phyloP scores from a whole-genome alignment of 2,113 vertebrate genomes.

The Anarhynchus alexandrinus region DNA sequence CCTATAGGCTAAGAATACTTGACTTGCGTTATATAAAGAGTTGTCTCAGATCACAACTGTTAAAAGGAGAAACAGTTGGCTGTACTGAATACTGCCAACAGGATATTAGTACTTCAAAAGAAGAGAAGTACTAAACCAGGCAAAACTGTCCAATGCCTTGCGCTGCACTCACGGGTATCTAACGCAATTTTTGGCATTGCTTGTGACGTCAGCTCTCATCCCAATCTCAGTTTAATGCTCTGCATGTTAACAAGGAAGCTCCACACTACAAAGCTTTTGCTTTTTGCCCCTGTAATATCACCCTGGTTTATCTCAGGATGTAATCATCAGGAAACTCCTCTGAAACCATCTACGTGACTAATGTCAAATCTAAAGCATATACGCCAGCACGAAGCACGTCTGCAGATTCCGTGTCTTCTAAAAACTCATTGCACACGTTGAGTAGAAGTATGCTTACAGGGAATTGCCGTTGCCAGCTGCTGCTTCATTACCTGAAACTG shows the following conservation, averaged over 20 bases:
- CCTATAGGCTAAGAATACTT: background rate
- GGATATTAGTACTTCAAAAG: background rate
- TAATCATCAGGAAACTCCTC: background rate
- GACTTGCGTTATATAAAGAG: background rate
- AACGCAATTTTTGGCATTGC: background rate
- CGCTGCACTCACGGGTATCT: background rate
- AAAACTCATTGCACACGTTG: background rate
- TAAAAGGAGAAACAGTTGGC: background rate
- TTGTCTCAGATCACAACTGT: background rate
- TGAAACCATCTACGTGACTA: background rate
- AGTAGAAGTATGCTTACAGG: background rate
- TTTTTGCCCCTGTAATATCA: background rate
- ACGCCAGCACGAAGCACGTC: rapidly evolving
- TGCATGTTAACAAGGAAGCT: background rate
- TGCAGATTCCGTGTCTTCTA: background rate
- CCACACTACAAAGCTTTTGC: background rate
- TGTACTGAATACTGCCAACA: background rate
- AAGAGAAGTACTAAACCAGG: background rate
- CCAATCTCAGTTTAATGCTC: background rate
- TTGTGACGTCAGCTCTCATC: background rate
- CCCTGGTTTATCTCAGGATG: background rate
- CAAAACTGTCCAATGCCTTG: background rate
- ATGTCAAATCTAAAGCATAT: background rate
- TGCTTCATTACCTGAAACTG: background rate
- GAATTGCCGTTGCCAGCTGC: background rate